These are phyloP conservation scores for Porphyrio hochstetteri DNA, from an alignment of 2,113 vertebrate genomes.

Conservation along the genomic window DNA sequence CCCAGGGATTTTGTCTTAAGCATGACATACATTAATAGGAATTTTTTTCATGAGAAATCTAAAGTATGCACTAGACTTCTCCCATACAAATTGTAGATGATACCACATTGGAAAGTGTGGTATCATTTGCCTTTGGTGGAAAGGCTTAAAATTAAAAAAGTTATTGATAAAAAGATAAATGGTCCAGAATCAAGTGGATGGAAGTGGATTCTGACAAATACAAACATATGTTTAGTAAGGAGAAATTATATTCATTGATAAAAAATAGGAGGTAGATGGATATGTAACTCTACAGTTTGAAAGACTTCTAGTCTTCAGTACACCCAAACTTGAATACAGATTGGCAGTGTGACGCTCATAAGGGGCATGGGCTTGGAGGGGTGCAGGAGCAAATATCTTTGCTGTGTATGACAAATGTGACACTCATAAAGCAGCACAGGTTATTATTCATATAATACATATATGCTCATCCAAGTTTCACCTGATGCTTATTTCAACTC, in stretches of 20 bases:
- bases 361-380: fast-evolving
- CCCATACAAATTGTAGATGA: neutral
- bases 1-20: neutral
- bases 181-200: neutral
- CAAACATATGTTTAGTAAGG: neutral
- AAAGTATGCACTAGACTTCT: neutral
- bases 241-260: neutral
- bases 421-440: neutral
- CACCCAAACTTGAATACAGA: neutral
- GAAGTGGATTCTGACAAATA: neutral
- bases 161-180: neutral
- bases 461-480: neutral
- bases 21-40: neutral
- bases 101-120: neutral
- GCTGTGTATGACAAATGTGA: neutral
- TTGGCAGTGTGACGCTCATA: neutral
- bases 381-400: neutral
- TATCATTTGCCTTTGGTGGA: too few relatives aligned
- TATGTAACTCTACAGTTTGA: neutral
- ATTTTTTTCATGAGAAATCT: neutral
- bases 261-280: neutral
- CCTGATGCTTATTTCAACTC: neutral
- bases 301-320: neutral
- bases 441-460: neutral
- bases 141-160: neutral